phyloP scores from a whole-genome alignment of 2,113 vertebrate genomes.

The Coryphaenoides rupestris region DNA sequence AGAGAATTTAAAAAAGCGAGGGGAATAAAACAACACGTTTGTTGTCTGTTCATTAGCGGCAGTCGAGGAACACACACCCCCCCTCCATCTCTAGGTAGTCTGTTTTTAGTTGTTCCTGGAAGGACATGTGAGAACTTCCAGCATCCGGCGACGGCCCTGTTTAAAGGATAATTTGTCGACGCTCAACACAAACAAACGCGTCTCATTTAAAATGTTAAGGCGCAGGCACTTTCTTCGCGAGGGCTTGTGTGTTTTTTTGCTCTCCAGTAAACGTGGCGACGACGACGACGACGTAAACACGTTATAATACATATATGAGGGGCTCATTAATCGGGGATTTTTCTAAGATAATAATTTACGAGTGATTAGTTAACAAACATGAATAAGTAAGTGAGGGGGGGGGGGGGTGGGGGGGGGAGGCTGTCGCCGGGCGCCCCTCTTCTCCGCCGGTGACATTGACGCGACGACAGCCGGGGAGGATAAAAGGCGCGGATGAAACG shows the following conservation, averaged over 20 bases:
- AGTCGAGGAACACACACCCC: constrained; percentile 55
- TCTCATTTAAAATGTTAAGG: constrained; percentile 62
- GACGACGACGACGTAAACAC: constrained; percentile 60
- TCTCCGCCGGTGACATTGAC: constrained; percentile 37
- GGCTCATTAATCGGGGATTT: constrained; percentile 54
- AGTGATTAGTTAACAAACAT: constrained; percentile 63
- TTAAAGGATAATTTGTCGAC: constrained; percentile 73
- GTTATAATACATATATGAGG: constrained; percentile 65
- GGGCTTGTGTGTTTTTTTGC: constrained; percentile 61
- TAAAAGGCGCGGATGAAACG: constrained; percentile 38
- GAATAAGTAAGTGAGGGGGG: constrained; percentile 65
- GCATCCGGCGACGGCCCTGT: constrained; percentile 50
- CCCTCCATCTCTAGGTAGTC: constrained; percentile 61
- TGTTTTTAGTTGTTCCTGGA: constrained; percentile 57
- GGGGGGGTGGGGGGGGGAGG: too few relatives aligned
- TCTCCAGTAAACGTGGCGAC: constrained; percentile 52
- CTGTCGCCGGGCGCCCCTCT: constrained; percentile 41
- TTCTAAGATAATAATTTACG: constrained; percentile 54
- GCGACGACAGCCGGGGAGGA: too few relatives aligned
- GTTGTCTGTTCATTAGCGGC: constrained; percentile 65
- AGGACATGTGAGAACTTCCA: constrained; percentile 58
- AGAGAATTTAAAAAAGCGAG: constrained; percentile 56
- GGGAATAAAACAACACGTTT: constrained; percentile 49
- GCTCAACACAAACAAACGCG: constrained; percentile 62
- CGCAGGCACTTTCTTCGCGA: constrained; percentile 47